Conservation (phyloP, 2,113 vertebrate genomes). For the Neotragus pygmaeus region DNA sequence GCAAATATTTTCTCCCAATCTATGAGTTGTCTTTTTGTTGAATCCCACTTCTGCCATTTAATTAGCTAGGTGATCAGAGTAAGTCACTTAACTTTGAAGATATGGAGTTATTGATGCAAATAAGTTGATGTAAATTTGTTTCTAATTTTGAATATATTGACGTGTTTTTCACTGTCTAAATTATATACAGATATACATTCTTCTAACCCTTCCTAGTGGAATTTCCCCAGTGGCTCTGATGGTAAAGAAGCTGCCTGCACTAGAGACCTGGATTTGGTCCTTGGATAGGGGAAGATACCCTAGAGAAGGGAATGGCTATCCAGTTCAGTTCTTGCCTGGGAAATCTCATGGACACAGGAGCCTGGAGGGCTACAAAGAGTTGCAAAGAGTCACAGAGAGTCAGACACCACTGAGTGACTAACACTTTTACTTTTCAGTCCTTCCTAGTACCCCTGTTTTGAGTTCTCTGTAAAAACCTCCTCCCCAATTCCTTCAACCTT, state of each 20-base stretch:
- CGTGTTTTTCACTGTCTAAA: neutral
- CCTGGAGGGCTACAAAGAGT: neutral
- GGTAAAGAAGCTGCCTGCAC: neutral
- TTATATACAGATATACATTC: neutral
- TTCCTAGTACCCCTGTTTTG: neutral
- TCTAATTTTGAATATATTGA: neutral
- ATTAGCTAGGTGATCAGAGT: neutral
- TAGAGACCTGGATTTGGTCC: neutral
- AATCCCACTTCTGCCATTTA: neutral
- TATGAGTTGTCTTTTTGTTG: neutral
- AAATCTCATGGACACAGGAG: neutral
- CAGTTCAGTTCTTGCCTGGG: neutral
- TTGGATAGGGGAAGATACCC: neutral
- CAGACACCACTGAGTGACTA: neutral
- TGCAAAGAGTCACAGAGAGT: neutral
- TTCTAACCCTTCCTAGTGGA: neutral
- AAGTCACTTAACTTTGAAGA: neutral
- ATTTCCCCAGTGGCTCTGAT: neutral
- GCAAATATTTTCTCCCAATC: neutral
- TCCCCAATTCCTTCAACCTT: neutral
- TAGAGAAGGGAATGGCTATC: neutral
- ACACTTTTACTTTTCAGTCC: neutral
- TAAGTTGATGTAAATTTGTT: neutral
- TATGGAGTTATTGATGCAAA: neutral
- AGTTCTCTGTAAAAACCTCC: neutral